phyloP scores from a whole-genome alignment of 2,797 vertebrate genomes.

The Apodemus agrarius region DNA sequence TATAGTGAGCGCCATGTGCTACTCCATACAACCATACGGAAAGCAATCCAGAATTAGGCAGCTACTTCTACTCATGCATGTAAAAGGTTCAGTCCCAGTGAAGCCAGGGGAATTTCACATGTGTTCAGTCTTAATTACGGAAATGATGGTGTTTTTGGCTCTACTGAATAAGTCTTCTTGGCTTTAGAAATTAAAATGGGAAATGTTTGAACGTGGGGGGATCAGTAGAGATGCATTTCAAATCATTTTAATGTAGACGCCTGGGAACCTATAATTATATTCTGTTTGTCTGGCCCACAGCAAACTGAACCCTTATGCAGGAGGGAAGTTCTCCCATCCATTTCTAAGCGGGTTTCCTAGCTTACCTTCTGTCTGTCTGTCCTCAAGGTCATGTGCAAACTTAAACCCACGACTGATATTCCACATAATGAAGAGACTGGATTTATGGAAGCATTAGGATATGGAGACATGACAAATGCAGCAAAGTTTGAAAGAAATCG shows the following conservation, averaged over 20 bases:
- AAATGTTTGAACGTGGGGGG: not conserved
- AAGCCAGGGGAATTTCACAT: constrained; percentile 32
- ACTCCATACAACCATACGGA: constrained; percentile 75
- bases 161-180: not conserved
- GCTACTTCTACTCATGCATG: constrained; percentile 70
- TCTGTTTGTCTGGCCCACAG: constrained; percentile 61
- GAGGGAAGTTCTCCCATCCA: constrained; percentile 67
- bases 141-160: not conserved
- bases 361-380: constrained; percentile 89
- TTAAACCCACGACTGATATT: constrained; percentile 90
- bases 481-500: constrained; percentile 86
- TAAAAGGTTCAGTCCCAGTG: constrained; percentile 76
- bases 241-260: not conserved
- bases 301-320: constrained; percentile 72
- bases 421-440: constrained; percentile 89
- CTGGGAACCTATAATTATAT: not conserved
- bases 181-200: not conserved
- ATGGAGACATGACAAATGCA: constrained; percentile 88
- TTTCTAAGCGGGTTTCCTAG: constrained; percentile 82
- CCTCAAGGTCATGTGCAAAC: constrained; percentile 88
- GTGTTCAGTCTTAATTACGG: constrained; percentile 29
- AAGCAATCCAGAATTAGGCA: constrained; percentile 37
- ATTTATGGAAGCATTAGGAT: constrained; percentile 88
- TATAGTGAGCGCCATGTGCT: constrained; percentile 64
- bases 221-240: not conserved